A percentile compares a stretch with the other conserved stretches of the same genome.
Evolutionary conservation across 1,140 invertebrate species (phyloP).

Genomic region (Pristionchus pacificus): DNA sequence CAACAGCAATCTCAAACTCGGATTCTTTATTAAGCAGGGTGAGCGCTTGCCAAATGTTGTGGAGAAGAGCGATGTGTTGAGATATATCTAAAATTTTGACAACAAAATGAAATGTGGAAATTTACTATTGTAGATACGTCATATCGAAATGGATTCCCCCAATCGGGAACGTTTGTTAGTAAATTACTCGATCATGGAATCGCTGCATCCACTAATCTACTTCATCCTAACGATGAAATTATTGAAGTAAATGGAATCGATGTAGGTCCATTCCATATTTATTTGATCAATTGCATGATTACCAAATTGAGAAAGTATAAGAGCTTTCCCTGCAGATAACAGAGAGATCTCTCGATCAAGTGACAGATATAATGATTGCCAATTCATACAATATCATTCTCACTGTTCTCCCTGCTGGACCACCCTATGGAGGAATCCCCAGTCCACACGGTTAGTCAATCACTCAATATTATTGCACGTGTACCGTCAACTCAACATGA

Average conservation of each 20-base stretch:
- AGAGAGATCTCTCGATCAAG: conserved; percentile 92
- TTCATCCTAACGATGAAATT: conserved; percentile 96
- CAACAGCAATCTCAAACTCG: conserved; percentile 77
- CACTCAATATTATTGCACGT: too few relatives aligned
- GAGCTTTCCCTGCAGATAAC: conserved; percentile 10
- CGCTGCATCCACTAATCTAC: conserved; percentile 84
- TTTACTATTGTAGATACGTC: too few relatives aligned
- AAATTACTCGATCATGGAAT: too few relatives aligned
- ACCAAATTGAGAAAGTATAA: too few relatives aligned
- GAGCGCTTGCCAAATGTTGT: not conserved
- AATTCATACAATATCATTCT: conserved; percentile 97
- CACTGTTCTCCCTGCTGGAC: conserved; percentile 62
- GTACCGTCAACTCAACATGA: too few relatives aligned
- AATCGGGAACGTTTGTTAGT: too few relatives aligned
- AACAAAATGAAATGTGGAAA: too few relatives aligned
- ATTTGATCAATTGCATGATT: conserved; percentile 15
- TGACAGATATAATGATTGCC: conserved; percentile 99
- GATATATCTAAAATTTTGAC: too few relatives aligned
- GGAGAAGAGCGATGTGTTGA: too few relatives aligned
- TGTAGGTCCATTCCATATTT: conserved; percentile 14
- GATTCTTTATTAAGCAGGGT: conserved; percentile 62
- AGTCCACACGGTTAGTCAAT: too few relatives aligned
- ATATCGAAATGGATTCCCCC: too few relatives aligned
- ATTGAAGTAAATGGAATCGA: conserved; percentile 72
- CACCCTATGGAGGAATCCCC: too few relatives aligned